Base-by-base conservation (phyloP, 2,797 vertebrate genomes). In the Adrianichthys oophorus region DNA sequence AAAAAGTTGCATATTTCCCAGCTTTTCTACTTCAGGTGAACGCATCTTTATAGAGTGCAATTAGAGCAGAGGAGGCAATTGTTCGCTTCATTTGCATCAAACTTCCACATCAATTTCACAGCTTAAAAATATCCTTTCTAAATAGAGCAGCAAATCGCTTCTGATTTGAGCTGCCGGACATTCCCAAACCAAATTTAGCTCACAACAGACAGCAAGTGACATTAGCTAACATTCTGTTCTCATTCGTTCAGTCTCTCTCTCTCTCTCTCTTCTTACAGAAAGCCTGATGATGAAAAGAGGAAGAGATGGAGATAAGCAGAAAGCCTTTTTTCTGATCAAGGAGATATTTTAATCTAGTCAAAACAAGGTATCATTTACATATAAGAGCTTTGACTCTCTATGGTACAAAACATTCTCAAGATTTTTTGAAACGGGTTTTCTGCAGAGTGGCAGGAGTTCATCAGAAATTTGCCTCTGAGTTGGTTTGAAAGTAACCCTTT, bases 271-370 rank as follows among this genome's bases (percentile, higher is more conserved):
- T 12, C 2, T 13, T 12, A 4, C 56, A 85, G 80, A 83, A 48
- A 61, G 62, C 56, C 37, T 74, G 49, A 37, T 48, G 56, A 83
- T 85, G 83, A 80, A 56, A 70, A 65, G 65, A 74, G 74, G 72
- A 65, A 62, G 74, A 74, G 72, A 53, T 62, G 74, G 70, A 75
- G 59, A 71, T 54, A 37, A 16, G 67, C 59, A 74, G 76, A 70
- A 51, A 12, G 41, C 63, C 45, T 60, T 19, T 53, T 67, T 62
- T 14, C 59, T 68, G 74, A 37, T 19, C 52, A 62, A 19, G 56
- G 62, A 61, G n/a, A 62, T 54, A 14, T 72, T 74, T 64, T 83
- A 76, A 45, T 63, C 43, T 18, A 15, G 41, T 47, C 12, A 58
- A 52, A 43, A 74, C 19, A 75, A 85, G 85, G 83, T 85, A 76